phyloP scores from a whole-genome alignment of 2,797 vertebrate species.

The Cygnus olor region DNA sequence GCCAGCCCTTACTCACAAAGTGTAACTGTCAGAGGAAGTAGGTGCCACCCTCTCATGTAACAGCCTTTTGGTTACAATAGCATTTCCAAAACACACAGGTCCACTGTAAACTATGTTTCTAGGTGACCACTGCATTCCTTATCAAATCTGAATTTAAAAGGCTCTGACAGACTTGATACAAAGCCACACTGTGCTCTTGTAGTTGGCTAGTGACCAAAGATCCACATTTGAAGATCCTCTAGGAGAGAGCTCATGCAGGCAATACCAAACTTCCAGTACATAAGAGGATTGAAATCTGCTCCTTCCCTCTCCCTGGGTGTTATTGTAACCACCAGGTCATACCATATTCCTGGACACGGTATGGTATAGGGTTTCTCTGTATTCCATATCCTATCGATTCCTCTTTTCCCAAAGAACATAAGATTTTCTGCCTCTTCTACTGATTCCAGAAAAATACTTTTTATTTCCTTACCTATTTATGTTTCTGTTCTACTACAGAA shows the following conservation, averaged over 20 bases:
- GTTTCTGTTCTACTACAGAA: neutral
- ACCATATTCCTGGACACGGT: neutral
- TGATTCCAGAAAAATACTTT: neutral
- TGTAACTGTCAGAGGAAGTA: neutral
- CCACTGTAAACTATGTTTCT: neutral
- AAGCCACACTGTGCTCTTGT: neutral
- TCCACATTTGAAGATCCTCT: neutral
- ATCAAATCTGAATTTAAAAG: neutral
- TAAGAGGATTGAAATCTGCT: neutral
- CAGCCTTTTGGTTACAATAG: neutral
- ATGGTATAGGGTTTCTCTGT: neutral
- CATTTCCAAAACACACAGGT: neutral
- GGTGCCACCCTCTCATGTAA: neutral
- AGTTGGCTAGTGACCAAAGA: neutral
- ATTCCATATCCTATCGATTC: neutral
- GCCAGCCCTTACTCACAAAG: neutral
- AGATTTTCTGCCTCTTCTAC: neutral
- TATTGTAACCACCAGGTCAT: neutral
- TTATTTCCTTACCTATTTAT: neutral
- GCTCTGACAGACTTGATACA: neutral
- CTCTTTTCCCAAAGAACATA: neutral
- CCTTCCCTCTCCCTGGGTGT: neutral
- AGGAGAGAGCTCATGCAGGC: neutral
- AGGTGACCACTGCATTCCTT: neutral
- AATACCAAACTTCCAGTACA: neutral